Evolutionary conservation across 2,888 invertebrate species (phyloP).

Genomic region (Amphimallon solstitiale): DNA sequence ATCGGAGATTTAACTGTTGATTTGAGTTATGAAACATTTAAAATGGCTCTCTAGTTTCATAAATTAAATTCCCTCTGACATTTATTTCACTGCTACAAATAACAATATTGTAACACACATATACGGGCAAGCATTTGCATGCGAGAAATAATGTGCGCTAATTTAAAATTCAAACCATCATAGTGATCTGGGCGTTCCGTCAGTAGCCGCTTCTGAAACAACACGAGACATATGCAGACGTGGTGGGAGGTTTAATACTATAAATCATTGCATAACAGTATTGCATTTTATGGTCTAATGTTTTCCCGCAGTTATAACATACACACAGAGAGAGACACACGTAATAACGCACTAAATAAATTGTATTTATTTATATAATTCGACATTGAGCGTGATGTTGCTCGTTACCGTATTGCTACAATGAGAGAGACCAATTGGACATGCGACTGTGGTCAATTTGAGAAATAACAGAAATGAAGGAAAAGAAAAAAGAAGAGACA

Average conservation of each 20-base stretch:
- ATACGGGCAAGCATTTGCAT: neutral
- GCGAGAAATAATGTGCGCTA: conserved; percentile 11
- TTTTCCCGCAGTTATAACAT: neutral
- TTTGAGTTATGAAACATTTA: no score
- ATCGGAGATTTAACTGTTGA: no score
- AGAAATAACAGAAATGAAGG: neutral
- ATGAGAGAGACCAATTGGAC: neutral
- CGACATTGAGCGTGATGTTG: neutral
- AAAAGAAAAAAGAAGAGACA: conserved; percentile 1
- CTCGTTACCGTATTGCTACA: neutral
- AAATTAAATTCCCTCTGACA: no score
- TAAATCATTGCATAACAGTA: conserved; percentile 39
- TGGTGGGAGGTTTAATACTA: conserved; percentile 44
- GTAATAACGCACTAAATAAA: neutral
- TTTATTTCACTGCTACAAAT: no score
- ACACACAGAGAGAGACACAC: neutral
- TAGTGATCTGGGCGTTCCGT: conserved; percentile 11
- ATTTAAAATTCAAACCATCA: conserved; percentile 33
- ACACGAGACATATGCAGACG: conserved; percentile 39
- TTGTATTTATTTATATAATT: no score
- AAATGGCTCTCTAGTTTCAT: no score
- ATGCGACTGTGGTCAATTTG: neutral
- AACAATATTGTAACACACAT: no score
- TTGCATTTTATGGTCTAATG: neutral
- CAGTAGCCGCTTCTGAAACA: conserved; percentile 27